These are phyloP conservation scores for Oedothorax gibbosus DNA, from an alignment of 1,140 invertebrate species.

Conservation along the genomic window DNA sequence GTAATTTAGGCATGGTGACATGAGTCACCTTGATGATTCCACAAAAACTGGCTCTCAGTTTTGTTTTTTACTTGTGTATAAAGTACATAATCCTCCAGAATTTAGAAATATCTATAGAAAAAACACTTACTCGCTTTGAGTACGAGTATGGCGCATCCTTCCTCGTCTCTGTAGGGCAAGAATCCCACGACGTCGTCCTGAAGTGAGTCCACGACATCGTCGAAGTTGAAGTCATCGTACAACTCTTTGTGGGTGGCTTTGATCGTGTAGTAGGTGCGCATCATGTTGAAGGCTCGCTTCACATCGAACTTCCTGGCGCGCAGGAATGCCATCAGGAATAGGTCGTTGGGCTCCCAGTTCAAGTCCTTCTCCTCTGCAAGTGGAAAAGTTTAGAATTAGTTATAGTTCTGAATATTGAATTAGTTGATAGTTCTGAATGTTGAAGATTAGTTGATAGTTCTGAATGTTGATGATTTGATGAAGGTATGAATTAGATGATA, in stretches of 20 bases:
- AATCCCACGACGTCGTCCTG: constrained; percentile 79
- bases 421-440: too few species aligned
- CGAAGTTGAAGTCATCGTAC: constrained; percentile 35
- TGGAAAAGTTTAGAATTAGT: neutral
- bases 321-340: constrained; percentile 83
- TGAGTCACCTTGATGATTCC: too few species aligned
- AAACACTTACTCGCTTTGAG: constrained; percentile 13
- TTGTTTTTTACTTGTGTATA: too few species aligned
- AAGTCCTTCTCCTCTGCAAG: constrained; percentile 28
- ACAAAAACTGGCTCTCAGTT: too few species aligned
- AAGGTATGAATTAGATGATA: too few species aligned
- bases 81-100: too few species aligned
- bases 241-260: constrained; percentile 75
- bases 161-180: constrained; percentile 79
- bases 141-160: constrained; percentile 74
- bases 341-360: constrained; percentile 74
- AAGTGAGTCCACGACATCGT: neutral
- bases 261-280: constrained; percentile 83
- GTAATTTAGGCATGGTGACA: too few species aligned
- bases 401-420: neutral
- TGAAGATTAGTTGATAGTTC: too few species aligned
- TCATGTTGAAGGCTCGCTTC: constrained; percentile 79
- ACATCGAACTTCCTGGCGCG: constrained; percentile 84
- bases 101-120: neutral
- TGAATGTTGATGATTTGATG: too few species aligned